Evolutionary conservation across 2,888 invertebrate genomes (phyloP).

Genomic region (Acrobeloides nanus): DNA sequence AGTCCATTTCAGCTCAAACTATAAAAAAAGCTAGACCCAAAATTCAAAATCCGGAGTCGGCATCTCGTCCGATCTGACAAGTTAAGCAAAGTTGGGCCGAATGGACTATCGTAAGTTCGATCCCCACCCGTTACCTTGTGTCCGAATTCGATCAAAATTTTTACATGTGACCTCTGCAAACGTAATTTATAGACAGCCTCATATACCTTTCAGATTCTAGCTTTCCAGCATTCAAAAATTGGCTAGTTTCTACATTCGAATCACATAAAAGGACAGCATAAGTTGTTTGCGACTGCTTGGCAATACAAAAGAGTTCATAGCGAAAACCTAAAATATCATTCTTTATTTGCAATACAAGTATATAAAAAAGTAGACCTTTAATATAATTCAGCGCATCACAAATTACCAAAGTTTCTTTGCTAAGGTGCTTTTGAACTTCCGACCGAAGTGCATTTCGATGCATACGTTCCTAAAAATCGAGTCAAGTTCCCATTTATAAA

Average conservation of each 20-base stretch:
- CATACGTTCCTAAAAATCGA: constrained; percentile 5
- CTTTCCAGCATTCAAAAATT: constrained; percentile 5
- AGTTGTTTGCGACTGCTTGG: constrained; percentile 7
- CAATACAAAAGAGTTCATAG: constrained; percentile 7
- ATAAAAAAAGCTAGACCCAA: no score
- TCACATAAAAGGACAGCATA: constrained; percentile 3
- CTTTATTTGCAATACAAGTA: constrained; percentile 4
- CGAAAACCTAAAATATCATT: no score
- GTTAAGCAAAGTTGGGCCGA: no score
- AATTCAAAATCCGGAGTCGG: no score
- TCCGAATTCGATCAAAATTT: no score
- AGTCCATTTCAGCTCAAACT: no score
- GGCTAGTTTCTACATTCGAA: background rate
- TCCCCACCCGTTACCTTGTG: no score
- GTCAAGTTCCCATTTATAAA: no score
- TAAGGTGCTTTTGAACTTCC: constrained; percentile 2
- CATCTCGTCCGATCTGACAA: no score
- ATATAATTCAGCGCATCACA: constrained; percentile 10
- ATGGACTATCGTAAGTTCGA: no score
- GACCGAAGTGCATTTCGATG: constrained; percentile 8
- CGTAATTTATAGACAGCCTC: no score
- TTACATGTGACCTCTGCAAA: background rate
- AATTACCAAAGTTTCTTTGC: constrained; percentile 7
- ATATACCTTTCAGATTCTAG: background rate
- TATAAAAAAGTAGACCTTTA: constrained; percentile 6